Evolutionary conservation across 1,140 invertebrate species (phyloP), one percentile per base, ranked within the genome.

Genomic region (Thaumatotibia leucotreta): DNA sequence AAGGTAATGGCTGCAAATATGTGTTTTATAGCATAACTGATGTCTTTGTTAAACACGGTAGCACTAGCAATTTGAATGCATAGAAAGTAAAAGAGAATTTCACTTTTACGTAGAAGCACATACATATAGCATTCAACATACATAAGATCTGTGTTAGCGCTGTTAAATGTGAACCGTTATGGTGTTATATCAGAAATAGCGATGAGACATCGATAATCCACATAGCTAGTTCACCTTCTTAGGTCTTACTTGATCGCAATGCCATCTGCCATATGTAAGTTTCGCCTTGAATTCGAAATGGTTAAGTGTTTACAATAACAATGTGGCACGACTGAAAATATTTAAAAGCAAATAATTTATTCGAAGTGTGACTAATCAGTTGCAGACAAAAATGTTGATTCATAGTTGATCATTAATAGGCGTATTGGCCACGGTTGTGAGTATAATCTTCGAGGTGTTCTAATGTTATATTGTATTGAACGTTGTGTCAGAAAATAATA

Each of bases 251-350:
- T 24, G 52, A 58, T 27, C 3, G 52, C 52, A 58, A 58, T 58
- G 52, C 29, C 52, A 58, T 58, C 27, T 58, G 52, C 24, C 52
- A 58, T 58, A 58, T 58, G 52, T 10, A 58, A 58, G 52, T 58
- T 9, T 58, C 14, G 52, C 52, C 52, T 58, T 58, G 52, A 58
- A 58, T 58, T 58, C 14, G 24, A 58, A 29, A 58, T 24, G 52
- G 24, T 45, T 20, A n/a, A 45, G 6, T 20, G 17, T 6, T 6
- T 20, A 45, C 17, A 45, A 45, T 45, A 45, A 45, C 8, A 45
- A 45, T 45, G 39, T 45, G 20, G 1, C 20, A 14, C 11, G 11
- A 20, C 39, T 17, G 39, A 20, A 20, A 17, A 45, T 20, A 14
- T 45, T 9, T 20, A 14, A 20, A 1, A 45, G 39, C 39, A 20